phyloP scores from a whole-genome alignment of 2,888 invertebrate genomes.

The Nasonovia ribisnigri region DNA sequence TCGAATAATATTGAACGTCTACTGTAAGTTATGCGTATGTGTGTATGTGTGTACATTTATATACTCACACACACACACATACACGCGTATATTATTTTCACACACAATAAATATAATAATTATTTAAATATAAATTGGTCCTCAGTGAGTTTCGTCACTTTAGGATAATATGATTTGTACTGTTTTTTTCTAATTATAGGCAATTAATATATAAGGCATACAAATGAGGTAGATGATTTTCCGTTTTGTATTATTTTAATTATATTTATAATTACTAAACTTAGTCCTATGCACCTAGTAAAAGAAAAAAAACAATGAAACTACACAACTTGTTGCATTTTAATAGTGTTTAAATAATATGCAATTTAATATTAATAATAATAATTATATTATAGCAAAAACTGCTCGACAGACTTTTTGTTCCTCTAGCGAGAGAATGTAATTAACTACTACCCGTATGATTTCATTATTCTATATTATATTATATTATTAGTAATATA shows the following conservation, averaged over 20 bases:
- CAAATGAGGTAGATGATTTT: slow-evolving; percentile 64
- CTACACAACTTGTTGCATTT: slow-evolving; percentile 56
- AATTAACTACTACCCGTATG: slow-evolving; percentile 64
- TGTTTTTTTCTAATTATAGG: slow-evolving; percentile 55
- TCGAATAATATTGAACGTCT: slow-evolving; percentile 1
- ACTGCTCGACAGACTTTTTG: slow-evolving; percentile 62
- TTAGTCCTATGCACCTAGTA: slow-evolving; percentile 29
- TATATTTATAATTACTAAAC: slow-evolving; percentile 29
- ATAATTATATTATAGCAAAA: slow-evolving; percentile 44
- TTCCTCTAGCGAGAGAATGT: slow-evolving; percentile 56
- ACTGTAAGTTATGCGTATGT: neutral
- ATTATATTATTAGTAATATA: slow-evolving; percentile 40
- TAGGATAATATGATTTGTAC: slow-evolving; percentile 61
- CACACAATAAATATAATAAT: slow-evolving; percentile 49
- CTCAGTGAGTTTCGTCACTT: slow-evolving; percentile 60
- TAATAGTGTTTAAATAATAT: slow-evolving; percentile 41
- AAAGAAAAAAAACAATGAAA: slow-evolving; percentile 56
- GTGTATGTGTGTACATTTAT: neutral
- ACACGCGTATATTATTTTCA: neutral
- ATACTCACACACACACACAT: neutral
- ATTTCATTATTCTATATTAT: slow-evolving; percentile 48
- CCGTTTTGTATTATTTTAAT: slow-evolving; percentile 38
- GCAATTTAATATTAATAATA: slow-evolving; percentile 41
- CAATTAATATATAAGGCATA: slow-evolving; percentile 62
- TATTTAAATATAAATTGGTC: slow-evolving; percentile 57